A percentile compares a stretch with the other conserved stretches of the same genome.
These are phyloP conservation scores for Aphelocoma californica DNA, from an alignment of 2,797 vertebrate species.

Conservation along the genomic window DNA sequence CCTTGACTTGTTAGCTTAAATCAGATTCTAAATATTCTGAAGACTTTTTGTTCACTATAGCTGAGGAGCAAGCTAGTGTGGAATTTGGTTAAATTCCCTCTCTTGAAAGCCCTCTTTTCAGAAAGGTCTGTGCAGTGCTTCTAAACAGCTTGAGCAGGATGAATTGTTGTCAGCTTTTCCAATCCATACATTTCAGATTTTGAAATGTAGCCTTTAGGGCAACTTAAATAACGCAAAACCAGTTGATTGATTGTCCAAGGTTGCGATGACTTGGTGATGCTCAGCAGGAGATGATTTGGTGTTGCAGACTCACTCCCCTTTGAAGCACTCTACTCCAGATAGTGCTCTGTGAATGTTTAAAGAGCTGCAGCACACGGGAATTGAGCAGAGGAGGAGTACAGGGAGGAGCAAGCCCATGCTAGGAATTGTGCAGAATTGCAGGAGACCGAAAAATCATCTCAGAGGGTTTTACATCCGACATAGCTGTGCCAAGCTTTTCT, in stretches of 20 bases:
- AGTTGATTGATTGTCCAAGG: background rate
- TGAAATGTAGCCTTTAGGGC: slow-evolving; percentile 9
- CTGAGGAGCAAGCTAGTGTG: background rate
- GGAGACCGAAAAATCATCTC: background rate
- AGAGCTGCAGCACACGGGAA: background rate
- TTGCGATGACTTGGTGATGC: background rate
- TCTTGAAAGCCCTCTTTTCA: background rate
- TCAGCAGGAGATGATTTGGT: background rate
- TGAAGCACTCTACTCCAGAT: background rate
- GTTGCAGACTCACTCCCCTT: background rate
- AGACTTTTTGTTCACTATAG: background rate
- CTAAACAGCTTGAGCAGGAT: background rate
- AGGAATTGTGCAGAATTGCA: background rate
- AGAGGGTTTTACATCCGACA: background rate
- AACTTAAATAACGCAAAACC: background rate
- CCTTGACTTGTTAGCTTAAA: slow-evolving; percentile 13
- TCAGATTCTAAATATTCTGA: slow-evolving; percentile 4
- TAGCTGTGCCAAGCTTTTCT: background rate
- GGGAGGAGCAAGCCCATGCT: background rate
- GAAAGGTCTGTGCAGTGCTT: background rate
- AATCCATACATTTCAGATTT: background rate
- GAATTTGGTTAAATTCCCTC: background rate
- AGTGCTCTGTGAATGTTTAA: background rate
- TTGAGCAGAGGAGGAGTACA: background rate
- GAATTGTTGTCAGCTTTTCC: background rate